Evolutionary conservation across 2,113 vertebrate genomes (phyloP), one percentile per base, ranked within the genome.

Genomic region (Eublepharis macularius): DNA sequence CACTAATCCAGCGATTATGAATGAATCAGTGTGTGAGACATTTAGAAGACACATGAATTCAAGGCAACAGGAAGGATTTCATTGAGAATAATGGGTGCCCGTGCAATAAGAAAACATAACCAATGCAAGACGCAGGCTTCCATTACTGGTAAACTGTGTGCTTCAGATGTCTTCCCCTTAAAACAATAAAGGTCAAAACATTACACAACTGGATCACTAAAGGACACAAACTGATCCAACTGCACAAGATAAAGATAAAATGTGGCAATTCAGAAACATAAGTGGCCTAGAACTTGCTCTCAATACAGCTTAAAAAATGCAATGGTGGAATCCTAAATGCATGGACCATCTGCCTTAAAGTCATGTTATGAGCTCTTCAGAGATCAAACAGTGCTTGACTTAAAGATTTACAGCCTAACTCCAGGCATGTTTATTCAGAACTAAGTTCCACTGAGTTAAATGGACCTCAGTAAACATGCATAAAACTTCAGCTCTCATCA

Each of bases 1-100:
- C 95, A 92, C 89, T 91, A 94, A 94, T 95, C 95, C 74, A 88
- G 90, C 91, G 95, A 95, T 94, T 95, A 96, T 92, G 91, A 97
- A 96, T 96, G 96, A 95, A 95, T 92, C 85, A 89, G 93, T 88
- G 92, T 90, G 82, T 88, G 90, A 92, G 86, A 95, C 94, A 94
- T 92, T 87, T 89, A 86, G 90, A 87, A 86, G 82, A 76, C 92
- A 93, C 91, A 87, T 90, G 85, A 89, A 79, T 82, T 82, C 82
- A 82, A 89, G 85, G 86, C 88, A 80, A 89, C 83, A 88, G 87
- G 92, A 92, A 93, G 24, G 84, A 85, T 86, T 86, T 94, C 94
- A 91, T 84, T 85, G 86, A 89, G 79, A 92, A 80, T 24, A 90
- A 89, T 74, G n/a, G 91, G 84, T 39, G 68, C 70, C 72, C n/a